Evolutionary conservation across 2,888 invertebrate species (phyloP).

Genomic region (Dicycla oo): DNA sequence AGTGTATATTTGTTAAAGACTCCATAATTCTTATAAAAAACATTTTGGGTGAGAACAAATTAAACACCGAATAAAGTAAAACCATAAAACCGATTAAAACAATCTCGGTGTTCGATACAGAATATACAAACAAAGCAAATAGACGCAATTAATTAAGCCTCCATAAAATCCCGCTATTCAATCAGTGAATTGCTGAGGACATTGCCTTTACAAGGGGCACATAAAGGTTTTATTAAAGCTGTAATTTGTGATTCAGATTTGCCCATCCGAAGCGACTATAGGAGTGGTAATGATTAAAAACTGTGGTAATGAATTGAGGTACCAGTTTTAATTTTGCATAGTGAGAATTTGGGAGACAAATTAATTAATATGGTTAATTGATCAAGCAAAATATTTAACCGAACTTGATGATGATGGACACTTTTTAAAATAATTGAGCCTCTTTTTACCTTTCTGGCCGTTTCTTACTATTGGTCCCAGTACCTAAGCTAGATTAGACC

Average conservation of each 20-base stretch:
- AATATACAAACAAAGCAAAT: conserved; percentile 36
- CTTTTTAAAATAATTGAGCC: too few species aligned
- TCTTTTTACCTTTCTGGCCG: too few species aligned
- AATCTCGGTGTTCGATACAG: conserved; percentile 15
- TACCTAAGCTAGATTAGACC: too few species aligned
- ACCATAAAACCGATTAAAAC: conserved; percentile 40
- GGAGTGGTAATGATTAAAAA: conserved; percentile 57
- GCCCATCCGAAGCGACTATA: conserved; percentile 49
- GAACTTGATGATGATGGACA: too few species aligned
- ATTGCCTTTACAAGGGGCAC: conserved; percentile 57
- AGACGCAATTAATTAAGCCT: conserved; percentile 65
- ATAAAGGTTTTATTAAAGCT: conserved; percentile 65
- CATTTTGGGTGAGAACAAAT: background rate
- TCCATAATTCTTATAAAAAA: background rate
- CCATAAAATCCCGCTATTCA: conserved; percentile 61
- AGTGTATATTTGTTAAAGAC: background rate
- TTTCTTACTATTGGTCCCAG: too few species aligned
- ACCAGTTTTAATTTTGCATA: conserved; percentile 19
- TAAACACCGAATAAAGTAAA: conserved; percentile 7
- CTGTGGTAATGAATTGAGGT: conserved; percentile 29
- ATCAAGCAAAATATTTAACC: too few species aligned
- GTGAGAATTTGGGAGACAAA: background rate
- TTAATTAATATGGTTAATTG: background rate
- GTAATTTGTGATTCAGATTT: conserved; percentile 69
- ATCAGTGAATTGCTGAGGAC: conserved; percentile 62